Base-by-base conservation (phyloP, 2,888 invertebrate species). In the Hypomecis atomaria region DNA sequence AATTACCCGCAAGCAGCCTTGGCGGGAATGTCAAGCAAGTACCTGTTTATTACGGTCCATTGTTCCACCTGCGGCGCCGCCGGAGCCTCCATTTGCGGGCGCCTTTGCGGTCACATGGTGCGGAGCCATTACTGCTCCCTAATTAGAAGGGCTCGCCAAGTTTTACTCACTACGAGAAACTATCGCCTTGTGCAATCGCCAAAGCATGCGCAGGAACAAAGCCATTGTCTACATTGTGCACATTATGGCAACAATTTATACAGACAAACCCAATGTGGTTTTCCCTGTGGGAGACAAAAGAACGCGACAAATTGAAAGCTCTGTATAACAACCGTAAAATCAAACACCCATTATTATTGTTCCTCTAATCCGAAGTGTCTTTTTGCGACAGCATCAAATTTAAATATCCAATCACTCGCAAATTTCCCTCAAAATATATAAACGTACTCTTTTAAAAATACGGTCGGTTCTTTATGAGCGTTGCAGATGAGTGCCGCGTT, bases 101-200 rank as follows among this genome's bases (percentile, higher is more conserved):
- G 73, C 83, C 82, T 83, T 82, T 78, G 78, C 75, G 78, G 79
- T 72, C 79, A 78, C 83, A 84, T 76, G 76, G 78, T 80, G 79
- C 71, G 75, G 66, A 69, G 76, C 78, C 76, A 79, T 85, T 85
- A 81, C 75, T 76, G 72, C 75, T 79, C 76, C 83, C 77, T 86
- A 86, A 89, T 90, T 88, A 86, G 83, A 81, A 81, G 84, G 78
- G 78, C 72, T 63, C 44, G 66, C 73, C 74, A 72, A 74, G 72
- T 76, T 78, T 74, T 71, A 75, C 72, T 71, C 71, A 67, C 58
- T 67, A 72, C 71, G 58, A 64, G 66, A 66, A 76, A 74, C 74
- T 78, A 79, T 77, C 74, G 69, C 69, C 4, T 67, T 59, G 34
- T 61, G 69, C 73, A 69, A 79, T 78, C 75, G 70, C 72, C 65